Conservation (phyloP, 2,113 vertebrate genomes). For the Prinia subflava region DNA sequence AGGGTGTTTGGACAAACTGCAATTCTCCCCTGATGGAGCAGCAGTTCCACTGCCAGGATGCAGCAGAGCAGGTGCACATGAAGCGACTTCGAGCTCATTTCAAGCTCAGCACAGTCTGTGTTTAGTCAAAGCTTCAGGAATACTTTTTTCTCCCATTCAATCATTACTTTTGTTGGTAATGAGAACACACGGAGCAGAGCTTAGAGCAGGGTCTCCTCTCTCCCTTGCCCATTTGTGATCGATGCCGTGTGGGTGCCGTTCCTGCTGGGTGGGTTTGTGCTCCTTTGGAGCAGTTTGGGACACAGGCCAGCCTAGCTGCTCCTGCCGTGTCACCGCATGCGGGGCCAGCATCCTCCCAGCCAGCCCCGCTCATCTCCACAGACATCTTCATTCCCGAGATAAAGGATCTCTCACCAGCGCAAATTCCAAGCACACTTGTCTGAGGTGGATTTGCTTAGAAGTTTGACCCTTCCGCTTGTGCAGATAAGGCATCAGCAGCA, state of each 20-base stretch:
- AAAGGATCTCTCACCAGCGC: background rate
- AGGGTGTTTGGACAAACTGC: background rate
- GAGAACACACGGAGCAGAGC: background rate
- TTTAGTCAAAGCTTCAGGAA: background rate
- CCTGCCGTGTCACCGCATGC: background rate
- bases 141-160: background rate
- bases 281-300: background rate
- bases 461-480: slow-evolving; percentile 3
- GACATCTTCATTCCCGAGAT: background rate
- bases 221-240: background rate
- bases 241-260: background rate
- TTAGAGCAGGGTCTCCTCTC: background rate
- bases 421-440: background rate
- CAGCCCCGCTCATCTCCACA: background rate
- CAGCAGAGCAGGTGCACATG: background rate
- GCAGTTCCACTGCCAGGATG: background rate
- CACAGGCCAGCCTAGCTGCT: background rate
- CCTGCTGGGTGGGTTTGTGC: background rate
- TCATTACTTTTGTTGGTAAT: background rate
- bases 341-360: background rate
- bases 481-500: background rate
- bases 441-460: background rate
- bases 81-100: background rate
- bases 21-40: background rate
- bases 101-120: background rate